These are phyloP conservation scores for Drosophila miranda DNA, from an alignment of 1,140 invertebrate species.

Conservation along the genomic window DNA sequence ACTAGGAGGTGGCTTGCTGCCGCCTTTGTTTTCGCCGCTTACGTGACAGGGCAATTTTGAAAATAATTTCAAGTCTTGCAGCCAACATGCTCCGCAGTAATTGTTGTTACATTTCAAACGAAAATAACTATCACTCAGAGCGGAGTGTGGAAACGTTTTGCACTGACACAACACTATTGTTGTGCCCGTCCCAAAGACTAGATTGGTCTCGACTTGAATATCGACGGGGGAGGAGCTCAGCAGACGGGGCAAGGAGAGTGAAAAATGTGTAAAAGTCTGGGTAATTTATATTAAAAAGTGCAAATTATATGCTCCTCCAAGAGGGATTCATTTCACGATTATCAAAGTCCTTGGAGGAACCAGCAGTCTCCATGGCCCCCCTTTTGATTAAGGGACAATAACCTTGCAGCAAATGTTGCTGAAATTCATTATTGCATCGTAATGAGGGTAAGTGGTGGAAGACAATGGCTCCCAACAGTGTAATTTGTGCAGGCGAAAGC, in stretches of 20 bases:
- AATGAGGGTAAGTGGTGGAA: conserved; percentile 31
- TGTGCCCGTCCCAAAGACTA: too few species aligned
- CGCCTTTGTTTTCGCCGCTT: conserved; percentile 40
- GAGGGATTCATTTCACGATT: too few species aligned
- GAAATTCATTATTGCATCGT: conserved; percentile 62
- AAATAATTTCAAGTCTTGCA: conserved; percentile 69
- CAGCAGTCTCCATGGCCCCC: neutral
- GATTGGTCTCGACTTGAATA: too few species aligned
- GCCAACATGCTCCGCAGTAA: conserved; percentile 27
- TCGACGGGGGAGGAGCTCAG: too few species aligned
- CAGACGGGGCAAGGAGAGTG: too few species aligned
- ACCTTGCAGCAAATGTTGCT: conserved; percentile 54
- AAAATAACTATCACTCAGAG: neutral
- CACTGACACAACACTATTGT: too few species aligned
- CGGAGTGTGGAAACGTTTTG: neutral
- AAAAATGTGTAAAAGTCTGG: too few species aligned
- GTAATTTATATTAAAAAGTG: too few species aligned
- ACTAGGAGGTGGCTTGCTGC: conserved; percentile 14
- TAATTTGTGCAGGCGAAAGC: conserved; percentile 64
- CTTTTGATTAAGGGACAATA: conserved; percentile 52
- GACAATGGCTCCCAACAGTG: conserved; percentile 32
- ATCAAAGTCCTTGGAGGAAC: too few species aligned
- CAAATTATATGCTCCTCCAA: too few species aligned
- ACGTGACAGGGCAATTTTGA: conserved; percentile 73
- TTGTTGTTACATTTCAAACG: conserved; percentile 26